Evolutionary conservation across 2,888 invertebrate species (phyloP).

Genomic region (Melieria crassipennis): DNA sequence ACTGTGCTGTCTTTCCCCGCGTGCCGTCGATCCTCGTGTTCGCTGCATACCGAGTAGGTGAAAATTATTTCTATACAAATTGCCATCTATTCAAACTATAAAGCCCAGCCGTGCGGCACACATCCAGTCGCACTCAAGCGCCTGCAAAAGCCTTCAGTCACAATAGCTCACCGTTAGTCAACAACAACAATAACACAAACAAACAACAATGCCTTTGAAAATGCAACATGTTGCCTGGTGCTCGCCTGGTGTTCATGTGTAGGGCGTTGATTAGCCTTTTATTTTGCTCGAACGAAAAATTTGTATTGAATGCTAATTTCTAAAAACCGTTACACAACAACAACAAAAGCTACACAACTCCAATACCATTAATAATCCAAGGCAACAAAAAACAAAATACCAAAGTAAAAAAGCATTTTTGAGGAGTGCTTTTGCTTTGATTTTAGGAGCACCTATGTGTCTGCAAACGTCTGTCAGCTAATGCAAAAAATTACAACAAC

Average conservation of each 20-base stretch:
- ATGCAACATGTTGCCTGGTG: not conserved
- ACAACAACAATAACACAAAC: not conserved
- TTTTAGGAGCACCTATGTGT: constrained; percentile 8
- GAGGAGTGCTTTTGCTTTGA: constrained; percentile 33
- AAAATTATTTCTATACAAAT: constrained; percentile 28
- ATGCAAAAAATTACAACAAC: constrained; percentile 3
- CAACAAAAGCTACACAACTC: constrained; percentile 14
- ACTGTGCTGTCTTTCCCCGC: no score
- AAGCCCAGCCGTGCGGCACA: not conserved
- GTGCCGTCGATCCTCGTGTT: no score
- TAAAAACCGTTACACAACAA: constrained; percentile 38
- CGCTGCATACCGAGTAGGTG: constrained; percentile 4
- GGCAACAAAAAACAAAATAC: constrained; percentile 9
- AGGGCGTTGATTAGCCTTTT: constrained; percentile 34
- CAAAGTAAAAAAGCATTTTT: constrained; percentile 13
- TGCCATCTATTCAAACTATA: constrained; percentile 19
- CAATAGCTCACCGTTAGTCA: not conserved
- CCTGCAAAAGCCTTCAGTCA: not conserved
- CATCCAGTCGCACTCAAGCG: no score
- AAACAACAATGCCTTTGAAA: not conserved
- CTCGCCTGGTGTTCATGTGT: not conserved
- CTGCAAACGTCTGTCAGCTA: not conserved
- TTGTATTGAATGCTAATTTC: constrained; percentile 62
- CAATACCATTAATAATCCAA: constrained; percentile 31
- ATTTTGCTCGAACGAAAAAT: constrained; percentile 37